A percentile compares a stretch with the other conserved stretches of the same genome.
These are phyloP conservation scores for Paramormyrops kingsleyae DNA, from an alignment of 2,113 vertebrate species.

Conservation along the genomic window DNA sequence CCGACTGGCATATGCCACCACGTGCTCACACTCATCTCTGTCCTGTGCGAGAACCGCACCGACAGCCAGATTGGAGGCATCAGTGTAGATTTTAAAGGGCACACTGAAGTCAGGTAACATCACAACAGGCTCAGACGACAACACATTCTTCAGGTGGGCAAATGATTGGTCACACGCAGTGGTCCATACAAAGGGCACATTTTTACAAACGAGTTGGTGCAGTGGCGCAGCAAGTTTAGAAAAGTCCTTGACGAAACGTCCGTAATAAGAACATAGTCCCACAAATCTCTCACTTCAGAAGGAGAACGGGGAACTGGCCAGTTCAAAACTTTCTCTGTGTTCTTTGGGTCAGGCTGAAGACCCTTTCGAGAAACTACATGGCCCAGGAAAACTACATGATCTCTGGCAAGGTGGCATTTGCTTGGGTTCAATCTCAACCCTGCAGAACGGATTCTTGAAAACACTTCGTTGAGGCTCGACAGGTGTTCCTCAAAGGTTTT, in stretches of 20 bases:
- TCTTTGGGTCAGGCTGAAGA: neutral
- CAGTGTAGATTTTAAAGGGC: conserved; percentile 19
- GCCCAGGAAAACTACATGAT: conserved; percentile 20
- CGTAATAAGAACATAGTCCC: conserved; percentile 5
- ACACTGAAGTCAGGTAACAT: conserved; percentile 12
- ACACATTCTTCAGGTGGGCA: neutral
- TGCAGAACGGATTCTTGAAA: neutral
- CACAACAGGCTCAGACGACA: neutral
- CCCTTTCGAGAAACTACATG: neutral
- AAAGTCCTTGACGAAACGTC: neutral
- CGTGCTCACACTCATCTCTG: neutral
- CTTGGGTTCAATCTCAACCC: conserved; percentile 23
- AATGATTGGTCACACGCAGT: neutral
- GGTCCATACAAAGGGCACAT: neutral
- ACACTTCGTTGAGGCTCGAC: conserved; percentile 14
- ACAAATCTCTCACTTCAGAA: neutral
- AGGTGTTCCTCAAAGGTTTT: conserved; percentile 17
- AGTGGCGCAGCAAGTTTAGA: neutral
- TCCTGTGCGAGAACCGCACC: conserved; percentile 19
- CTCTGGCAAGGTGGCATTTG: conserved; percentile 25
- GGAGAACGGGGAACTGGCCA: neutral
- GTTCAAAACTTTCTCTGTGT: neutral
- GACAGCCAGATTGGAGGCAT: conserved; percentile 13
- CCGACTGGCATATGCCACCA: neutral
- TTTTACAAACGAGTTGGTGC: neutral